A percentile compares a stretch with the other conserved stretches of the same genome.
Conservation (phyloP, 2,113 vertebrate genomes). For the Pyxicephalus adspersus region DNA sequence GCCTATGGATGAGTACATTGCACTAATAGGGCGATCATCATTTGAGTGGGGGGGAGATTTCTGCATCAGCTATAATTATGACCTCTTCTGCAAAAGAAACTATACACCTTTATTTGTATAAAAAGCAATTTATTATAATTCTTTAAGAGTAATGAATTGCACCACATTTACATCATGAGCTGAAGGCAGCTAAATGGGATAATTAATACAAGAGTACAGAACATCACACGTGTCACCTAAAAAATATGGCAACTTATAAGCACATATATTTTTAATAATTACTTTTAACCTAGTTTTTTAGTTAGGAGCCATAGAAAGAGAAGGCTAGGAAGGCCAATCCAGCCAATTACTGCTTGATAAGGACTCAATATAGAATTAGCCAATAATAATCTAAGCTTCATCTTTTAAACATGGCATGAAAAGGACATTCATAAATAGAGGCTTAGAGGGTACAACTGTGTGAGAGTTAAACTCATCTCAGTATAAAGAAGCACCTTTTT, state of each 20-base stretch:
- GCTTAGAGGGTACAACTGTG: too few species aligned
- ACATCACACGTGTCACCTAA: not conserved
- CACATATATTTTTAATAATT: too few species aligned
- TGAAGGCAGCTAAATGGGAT: not conserved
- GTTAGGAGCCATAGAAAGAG: too few species aligned
- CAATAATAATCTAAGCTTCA: too few species aligned
- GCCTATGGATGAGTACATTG: slow-evolving; percentile 76
- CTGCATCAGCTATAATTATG: slow-evolving; percentile 79
- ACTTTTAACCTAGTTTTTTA: too few species aligned
- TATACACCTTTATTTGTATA: slow-evolving; percentile 78
- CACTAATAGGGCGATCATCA: slow-evolving; percentile 77
- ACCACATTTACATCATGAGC: not conserved
- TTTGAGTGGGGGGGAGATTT: slow-evolving; percentile 71
- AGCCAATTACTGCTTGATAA: too few species aligned
- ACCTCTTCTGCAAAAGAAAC: slow-evolving; percentile 76
- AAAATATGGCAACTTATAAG: not conserved
- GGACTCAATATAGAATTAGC: too few species aligned
- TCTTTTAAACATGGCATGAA: too few species aligned
- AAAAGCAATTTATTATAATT: slow-evolving; percentile 17
- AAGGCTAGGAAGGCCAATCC: too few species aligned
- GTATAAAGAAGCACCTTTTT: too few species aligned
- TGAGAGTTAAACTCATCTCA: too few species aligned
- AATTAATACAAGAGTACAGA: not conserved
- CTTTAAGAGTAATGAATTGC: not conserved
- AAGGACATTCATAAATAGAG: too few species aligned